Percentiles rank a stretch among this genome's conserved stretches.
phyloP scores from a whole-genome alignment of 2,113 vertebrate genomes.

The Paradoxurus hermaphroditus region DNA sequence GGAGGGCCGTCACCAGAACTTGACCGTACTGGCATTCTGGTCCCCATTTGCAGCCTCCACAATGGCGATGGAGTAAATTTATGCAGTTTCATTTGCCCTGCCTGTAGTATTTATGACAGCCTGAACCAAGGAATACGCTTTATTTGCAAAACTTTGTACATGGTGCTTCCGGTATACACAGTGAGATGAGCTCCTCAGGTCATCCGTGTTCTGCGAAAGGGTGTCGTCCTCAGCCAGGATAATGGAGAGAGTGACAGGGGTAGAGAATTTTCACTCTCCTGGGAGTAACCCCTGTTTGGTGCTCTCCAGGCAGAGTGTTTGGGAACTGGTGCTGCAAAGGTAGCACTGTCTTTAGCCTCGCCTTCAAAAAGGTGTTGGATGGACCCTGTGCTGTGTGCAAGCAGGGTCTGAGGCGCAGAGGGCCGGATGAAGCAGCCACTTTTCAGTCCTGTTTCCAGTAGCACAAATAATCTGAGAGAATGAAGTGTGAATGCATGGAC shows the following conservation, averaged over 20 bases:
- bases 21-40: too few species aligned
- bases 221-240: too few species aligned
- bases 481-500: accelerated
- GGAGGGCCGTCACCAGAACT: neutral
- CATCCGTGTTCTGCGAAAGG: neutral
- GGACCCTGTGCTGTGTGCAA: accelerated
- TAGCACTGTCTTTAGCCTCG: neutral
- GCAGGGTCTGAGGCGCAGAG: accelerated
- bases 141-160: accelerated
- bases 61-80: neutral
- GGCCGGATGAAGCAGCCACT: accelerated
- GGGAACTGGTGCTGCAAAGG: neutral
- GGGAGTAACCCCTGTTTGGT: accelerated
- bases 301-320: too few species aligned
- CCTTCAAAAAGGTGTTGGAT: neutral
- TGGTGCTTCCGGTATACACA: neutral
- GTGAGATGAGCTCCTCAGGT: neutral
- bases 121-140: neutral
- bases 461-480: neutral
- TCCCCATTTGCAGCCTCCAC: neutral
- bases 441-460: too few species aligned
- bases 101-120: neutral
- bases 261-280: neutral
- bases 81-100: neutral
- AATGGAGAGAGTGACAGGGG: accelerated